phyloP scores from a whole-genome alignment of 1,140 invertebrate species.

The Drosophila nasuta region DNA sequence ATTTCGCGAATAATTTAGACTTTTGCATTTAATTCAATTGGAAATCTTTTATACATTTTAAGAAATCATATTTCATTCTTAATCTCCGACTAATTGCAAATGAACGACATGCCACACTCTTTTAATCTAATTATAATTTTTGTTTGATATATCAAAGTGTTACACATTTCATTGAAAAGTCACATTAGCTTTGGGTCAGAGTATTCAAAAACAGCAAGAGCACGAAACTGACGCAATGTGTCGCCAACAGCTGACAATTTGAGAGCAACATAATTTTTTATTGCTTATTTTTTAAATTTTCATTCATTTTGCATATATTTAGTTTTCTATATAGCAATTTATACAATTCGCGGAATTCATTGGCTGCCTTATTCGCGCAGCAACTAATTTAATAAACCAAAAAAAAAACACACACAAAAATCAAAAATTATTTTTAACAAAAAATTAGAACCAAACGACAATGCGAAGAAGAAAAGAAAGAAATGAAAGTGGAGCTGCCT shows the following conservation, averaged over 20 bases:
- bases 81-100: too few relatives aligned
- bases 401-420: background rate
- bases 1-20: too few relatives aligned
- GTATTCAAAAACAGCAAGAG: constrained; percentile 39
- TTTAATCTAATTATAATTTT: too few relatives aligned
- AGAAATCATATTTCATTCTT: too few relatives aligned
- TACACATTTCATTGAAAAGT: background rate
- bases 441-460: too few relatives aligned
- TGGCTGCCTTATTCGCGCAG: background rate
- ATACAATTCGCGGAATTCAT: constrained; percentile 13
- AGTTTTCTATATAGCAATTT: constrained; percentile 19
- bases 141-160: background rate
- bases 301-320: constrained; percentile 22
- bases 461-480: background rate
- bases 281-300: constrained; percentile 44
- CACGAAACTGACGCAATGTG: constrained; percentile 61
- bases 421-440: too few relatives aligned
- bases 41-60: too few relatives aligned
- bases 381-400: constrained; percentile 13
- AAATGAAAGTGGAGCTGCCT: background rate
- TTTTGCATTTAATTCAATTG: too few relatives aligned
- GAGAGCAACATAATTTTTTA: constrained; percentile 64
- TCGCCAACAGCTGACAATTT: constrained; percentile 70
- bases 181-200: background rate
- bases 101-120: too few relatives aligned